Evolutionary conservation across 2,888 invertebrate genomes (phyloP).

Genomic region (Chrysolina americana): DNA sequence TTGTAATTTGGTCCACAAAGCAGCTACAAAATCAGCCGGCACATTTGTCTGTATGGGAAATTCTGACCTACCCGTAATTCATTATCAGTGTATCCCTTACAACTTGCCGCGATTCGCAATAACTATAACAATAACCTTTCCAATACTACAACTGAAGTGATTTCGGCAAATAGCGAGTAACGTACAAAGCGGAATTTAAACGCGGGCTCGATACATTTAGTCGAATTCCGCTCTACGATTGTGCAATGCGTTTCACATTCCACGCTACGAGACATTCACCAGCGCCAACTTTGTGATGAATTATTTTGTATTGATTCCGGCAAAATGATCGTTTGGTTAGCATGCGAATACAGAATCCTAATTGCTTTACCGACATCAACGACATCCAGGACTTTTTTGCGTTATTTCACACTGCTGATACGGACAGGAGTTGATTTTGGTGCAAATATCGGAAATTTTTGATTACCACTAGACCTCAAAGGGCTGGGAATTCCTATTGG

Average conservation of each 20-base stretch:
- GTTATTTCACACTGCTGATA: neutral
- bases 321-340: slow-evolving; percentile 5
- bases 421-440: neutral
- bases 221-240: neutral
- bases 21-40: neutral
- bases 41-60: neutral
- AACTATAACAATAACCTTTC: slow-evolving; percentile 14
- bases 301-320: slow-evolving; percentile 18
- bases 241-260: slow-evolving; percentile 12
- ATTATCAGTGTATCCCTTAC: slow-evolving; percentile 4
- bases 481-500: neutral
- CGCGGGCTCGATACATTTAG: slow-evolving; percentile 3
- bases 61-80: neutral
- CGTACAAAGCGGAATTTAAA: slow-evolving; percentile 17
- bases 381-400: neutral
- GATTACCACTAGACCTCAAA: neutral
- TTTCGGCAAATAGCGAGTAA: neutral
- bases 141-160: neutral
- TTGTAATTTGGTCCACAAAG: neutral
- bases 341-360: slow-evolving; percentile 8
- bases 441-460: slow-evolving; percentile 1
- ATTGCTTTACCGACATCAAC: slow-evolving; percentile 15
- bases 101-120: neutral
- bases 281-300: slow-evolving; percentile 15
- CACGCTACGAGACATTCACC: slow-evolving; percentile 9